Base-by-base conservation (phyloP, 2,888 invertebrate species). In the Drosophila austrosaltans region DNA sequence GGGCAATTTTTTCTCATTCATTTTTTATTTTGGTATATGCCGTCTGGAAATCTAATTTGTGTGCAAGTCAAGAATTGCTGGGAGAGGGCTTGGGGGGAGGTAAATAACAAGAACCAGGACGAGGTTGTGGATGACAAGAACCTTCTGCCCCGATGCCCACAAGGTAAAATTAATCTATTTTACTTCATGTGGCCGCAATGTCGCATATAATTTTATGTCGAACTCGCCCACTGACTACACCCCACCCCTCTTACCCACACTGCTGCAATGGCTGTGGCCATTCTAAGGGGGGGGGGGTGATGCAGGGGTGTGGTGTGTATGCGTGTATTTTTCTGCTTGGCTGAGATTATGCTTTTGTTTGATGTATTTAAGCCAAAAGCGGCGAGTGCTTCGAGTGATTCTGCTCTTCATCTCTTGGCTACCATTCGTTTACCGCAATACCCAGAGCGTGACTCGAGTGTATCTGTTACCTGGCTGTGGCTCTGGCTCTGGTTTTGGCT, bases 131-230 rank as follows among this genome's bases (percentile, higher is more conserved):
- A 67, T 48, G 61, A 67, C 72, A 59, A 59, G 42, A 72, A 60
- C 59, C 74, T 80, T 82, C 82, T 82, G 83, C 71, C 63, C 72
- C 77, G 82, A 77, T 86, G 83, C 66, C 84, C 83, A 76, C 87
- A 83, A 57, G 87, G 80, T 76, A 83, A 84, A 83, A 83, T 86
- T 86, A 83, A 83, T 83, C 87, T 83, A 86, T 86, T 86, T 86
- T 83, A 78, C 81, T 81, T 86, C 79, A 78, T 84, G 81, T 86
- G 82, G 81, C 79, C 83, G 81, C 87, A 86, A 72, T 78, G 82
- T 85, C 82, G 82, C 86, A 81, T 85, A 82, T 85, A 83, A 85
- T 82, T 85, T 85, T 81, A 73, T 73, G 74, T 42, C 57, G 22
- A 54, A 7, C 36, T 48, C 42, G 32, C 32, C 25, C 63, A 16